Percentiles rank a stretch among this genome's conserved stretches.
Conservation (phyloP, 2,888 invertebrate species). For the Tachystola acroxantha region DNA sequence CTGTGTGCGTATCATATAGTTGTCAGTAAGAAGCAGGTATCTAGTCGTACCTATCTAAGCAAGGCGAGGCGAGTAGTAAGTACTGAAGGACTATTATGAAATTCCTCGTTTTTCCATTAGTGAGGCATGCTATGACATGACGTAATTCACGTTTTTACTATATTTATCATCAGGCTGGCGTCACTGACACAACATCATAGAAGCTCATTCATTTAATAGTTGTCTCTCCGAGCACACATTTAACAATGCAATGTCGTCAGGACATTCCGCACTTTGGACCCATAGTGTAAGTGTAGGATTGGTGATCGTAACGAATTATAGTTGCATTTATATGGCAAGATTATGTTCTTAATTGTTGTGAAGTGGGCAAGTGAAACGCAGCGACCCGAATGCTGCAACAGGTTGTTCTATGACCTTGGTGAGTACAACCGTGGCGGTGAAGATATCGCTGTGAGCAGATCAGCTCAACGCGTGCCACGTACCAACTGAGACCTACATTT, state of each 20-base stretch:
- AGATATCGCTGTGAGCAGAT: slow-evolving; percentile 6
- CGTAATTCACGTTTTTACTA: slow-evolving; percentile 35
- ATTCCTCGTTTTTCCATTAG: slow-evolving; percentile 7
- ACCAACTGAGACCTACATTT: slow-evolving; percentile 18
- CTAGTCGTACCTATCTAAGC: too few relatives aligned
- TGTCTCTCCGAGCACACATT: slow-evolving; percentile 17
- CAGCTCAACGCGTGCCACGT: slow-evolving; percentile 1
- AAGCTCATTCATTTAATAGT: slow-evolving; percentile 20
- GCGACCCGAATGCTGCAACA: too few relatives aligned
- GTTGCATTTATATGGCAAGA: not conserved
- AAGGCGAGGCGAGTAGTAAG: not conserved
- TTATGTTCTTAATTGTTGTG: too few relatives aligned
- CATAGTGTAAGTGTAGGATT: not conserved
- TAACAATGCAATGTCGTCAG: slow-evolving; percentile 13
- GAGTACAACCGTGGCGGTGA: too few relatives aligned
- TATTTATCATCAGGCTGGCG: slow-evolving; percentile 29
- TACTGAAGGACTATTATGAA: not conserved
- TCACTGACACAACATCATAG: slow-evolving; percentile 28
- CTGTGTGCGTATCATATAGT: too few relatives aligned
- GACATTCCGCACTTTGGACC: slow-evolving; percentile 22
- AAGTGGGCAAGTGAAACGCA: too few relatives aligned
- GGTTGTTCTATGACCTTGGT: too few relatives aligned
- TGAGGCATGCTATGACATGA: slow-evolving; percentile 22
- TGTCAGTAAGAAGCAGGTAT: too few relatives aligned
- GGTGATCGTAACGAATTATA: not conserved